Base-by-base conservation (phyloP, 2,888 invertebrate species). In the Lucinisca nassula region DNA sequence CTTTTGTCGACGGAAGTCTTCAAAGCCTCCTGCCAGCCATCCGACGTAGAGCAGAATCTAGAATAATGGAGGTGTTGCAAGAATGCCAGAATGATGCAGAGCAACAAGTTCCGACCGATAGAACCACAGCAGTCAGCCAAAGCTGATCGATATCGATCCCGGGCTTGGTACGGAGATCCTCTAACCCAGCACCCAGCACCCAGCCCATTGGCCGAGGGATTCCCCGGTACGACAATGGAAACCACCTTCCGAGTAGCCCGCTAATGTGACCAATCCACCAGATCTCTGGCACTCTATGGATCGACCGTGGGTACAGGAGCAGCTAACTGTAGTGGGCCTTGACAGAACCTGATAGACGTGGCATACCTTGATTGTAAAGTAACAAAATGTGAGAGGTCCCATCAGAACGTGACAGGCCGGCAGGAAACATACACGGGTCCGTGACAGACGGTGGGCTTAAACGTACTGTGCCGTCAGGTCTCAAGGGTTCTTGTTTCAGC, bases 11-110 rank as follows among this genome's bases (percentile, higher is more conserved):
- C 61, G 61, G 30, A 78, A 49, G 83, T 83, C 78, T 83, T 40
- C 78, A 73, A 83, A 78, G 58, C 38, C 58, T 79, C 55, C 79
- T 74, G 32, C 79, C 84, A 61, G 73, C 79, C 30, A 84, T 74
- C 74, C 58, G 79, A 79, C 79, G 61, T 37, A 84, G 6, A 84
- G 79, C 79, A 84, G 84, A 79, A 79, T 24, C 40, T 58, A 79
- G 74, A 74, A 84, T 79, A 51, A 84, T 84, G 32, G 74, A 40
- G 75, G 74, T 73, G 79, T 61, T 84, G 84, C 84, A 84, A 61
- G 74, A 84, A 73, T 84, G 84, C 73, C 84, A 84, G 55, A 84
- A 73, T 67, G 79, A 79, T 70, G 84, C 79, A 45, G 79, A 84
- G 0, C 40, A 32, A 74, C 79, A 79, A 84, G 74, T 45, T 84